Evolutionary conservation across 2,888 invertebrate species (phyloP), one percentile per base, ranked within the genome.

Genomic region (Oeneis ivallda): DNA sequence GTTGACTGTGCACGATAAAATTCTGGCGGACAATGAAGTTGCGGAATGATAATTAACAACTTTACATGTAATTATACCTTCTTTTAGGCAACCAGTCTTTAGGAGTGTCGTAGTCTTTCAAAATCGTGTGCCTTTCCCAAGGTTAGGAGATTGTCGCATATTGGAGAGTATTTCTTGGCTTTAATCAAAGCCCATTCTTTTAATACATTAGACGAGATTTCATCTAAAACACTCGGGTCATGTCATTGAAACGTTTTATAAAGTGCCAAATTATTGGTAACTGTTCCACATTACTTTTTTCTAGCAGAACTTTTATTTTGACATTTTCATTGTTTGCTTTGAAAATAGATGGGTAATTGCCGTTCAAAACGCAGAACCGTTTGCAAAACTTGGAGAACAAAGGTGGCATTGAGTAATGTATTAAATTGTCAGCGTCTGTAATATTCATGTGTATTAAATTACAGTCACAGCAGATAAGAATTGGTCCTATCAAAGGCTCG

Each of bases 321-420:
- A 86, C 87, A 32, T 67, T 70, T 10, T 76, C 70, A 47, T 81
- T 78, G 9, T 78, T 64, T 0, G 68, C 41, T 65, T 77, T 80
- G 70, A 88, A 90, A 71, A 90, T 82, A 2, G 89, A 88, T 10
- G 82, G 79, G 75, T 94, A 94, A 76, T 94, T 93, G 70, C 95
- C 93, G 65, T 94, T 92, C 50, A 96, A 84, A 26, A 94, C 93
- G 0, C 94, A 93, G 77, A 96, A 95, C 67, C 97, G 89, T 75
- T 93, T 94, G 54, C 94, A 93, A 79, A 96, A 96, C 76, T 92
- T 91, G 0, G 95, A 94, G 82, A 94, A 95, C 0, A 92, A 85
- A 34, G 84, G 76, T 0, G 95, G 94, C 71, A 96, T 80, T 2
- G 95, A 95, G 82, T 93, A 96, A 79, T 96, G 96, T 15, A 97